A percentile compares a stretch with the other conserved stretches of the same genome.
Evolutionary conservation across 53 echinoderm and acorn worm genomes (phyloP).

Genomic region (Antedon mediterranea): DNA sequence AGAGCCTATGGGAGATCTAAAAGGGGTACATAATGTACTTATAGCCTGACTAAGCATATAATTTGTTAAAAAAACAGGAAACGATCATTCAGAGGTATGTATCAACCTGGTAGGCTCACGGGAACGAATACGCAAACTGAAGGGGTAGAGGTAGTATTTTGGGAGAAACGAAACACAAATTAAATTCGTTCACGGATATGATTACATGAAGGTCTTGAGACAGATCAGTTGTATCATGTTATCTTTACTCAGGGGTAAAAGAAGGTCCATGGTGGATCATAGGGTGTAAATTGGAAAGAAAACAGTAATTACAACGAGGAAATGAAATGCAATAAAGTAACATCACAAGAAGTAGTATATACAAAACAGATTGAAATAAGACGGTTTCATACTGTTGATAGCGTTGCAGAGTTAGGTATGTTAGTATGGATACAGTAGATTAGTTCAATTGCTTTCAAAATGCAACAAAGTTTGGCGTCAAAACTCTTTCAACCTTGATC

Average conservation of each 20-base stretch:
- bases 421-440: background rate
- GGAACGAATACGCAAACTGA: background rate
- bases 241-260: background rate
- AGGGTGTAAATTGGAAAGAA: constrained; percentile 1
- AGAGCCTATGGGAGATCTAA: background rate
- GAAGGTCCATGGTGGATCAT: background rate
- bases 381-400: background rate
- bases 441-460: background rate
- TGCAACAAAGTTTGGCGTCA: background rate
- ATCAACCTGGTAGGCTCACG: background rate
- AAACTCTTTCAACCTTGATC: background rate
- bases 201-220: background rate
- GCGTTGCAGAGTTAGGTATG: background rate
- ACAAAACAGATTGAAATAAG: background rate
- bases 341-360: background rate
- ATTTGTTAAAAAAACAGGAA: background rate
- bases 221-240: background rate
- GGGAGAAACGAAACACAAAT: background rate
- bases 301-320: background rate
- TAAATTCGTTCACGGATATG: background rate
- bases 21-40: background rate
- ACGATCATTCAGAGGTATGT: background rate
- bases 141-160: background rate
- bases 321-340: background rate
- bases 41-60: background rate